phyloP scores from a whole-genome alignment of 2,797 vertebrate species.

The Okamejei kenojei region DNA sequence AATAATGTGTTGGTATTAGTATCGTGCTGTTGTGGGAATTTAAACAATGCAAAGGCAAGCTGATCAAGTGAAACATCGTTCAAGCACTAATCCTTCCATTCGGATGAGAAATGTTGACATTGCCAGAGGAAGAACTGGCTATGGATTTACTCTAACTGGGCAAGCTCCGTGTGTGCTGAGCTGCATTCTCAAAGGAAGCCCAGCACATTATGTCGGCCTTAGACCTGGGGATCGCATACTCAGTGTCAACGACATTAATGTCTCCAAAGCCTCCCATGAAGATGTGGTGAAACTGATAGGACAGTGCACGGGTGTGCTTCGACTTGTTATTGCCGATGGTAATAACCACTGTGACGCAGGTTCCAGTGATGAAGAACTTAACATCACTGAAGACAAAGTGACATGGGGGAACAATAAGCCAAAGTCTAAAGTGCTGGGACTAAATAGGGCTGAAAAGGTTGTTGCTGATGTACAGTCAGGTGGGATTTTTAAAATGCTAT shows the following conservation, averaged over 20 bases:
- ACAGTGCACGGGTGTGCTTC: slow-evolving; percentile 83
- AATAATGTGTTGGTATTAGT: not conserved
- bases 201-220: slow-evolving; percentile 83
- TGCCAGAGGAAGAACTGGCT: slow-evolving; percentile 82
- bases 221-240: slow-evolving; percentile 85
- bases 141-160: slow-evolving; percentile 88
- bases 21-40: not conserved
- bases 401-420: slow-evolving; percentile 75
- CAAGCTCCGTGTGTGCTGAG: slow-evolving; percentile 88
- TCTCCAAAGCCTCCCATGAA: slow-evolving; percentile 87
- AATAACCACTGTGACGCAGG: slow-evolving; percentile 69
- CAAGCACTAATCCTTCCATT: slow-evolving; percentile 56
- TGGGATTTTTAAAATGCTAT: slow-evolving; percentile 93
- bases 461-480: slow-evolving; percentile 94
- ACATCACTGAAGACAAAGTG: slow-evolving; percentile 63
- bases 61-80: slow-evolving; percentile 62
- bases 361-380: slow-evolving; percentile 88
- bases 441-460: slow-evolving; percentile 87
- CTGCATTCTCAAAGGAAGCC: slow-evolving; percentile 85
- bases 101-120: slow-evolving; percentile 81
- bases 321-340: slow-evolving; percentile 76
- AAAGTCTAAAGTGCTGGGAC: slow-evolving; percentile 83
- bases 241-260: slow-evolving; percentile 85
- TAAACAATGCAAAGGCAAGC: slow-evolving; percentile 73
- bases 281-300: slow-evolving; percentile 94